Evolutionary conservation across 2,888 invertebrate genomes (phyloP).

Genomic region (Ecliptopera silaceata): DNA sequence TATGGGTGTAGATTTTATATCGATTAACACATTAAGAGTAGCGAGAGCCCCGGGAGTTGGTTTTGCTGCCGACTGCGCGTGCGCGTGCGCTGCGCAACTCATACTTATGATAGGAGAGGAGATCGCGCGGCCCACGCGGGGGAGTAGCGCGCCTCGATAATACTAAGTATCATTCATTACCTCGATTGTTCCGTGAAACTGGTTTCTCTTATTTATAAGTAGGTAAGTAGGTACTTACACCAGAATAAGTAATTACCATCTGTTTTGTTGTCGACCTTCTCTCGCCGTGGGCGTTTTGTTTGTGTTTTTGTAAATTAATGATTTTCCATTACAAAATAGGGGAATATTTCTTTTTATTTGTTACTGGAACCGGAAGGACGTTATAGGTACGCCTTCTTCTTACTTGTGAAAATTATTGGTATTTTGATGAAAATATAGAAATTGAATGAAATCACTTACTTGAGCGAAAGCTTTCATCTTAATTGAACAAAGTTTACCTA

Average conservation of each 20-base stretch:
- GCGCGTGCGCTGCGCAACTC: too few relatives aligned
- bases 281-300: background rate
- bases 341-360: background rate
- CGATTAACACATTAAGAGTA: too few relatives aligned
- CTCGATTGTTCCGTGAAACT: background rate
- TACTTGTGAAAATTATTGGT: background rate
- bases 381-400: background rate
- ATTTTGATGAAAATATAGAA: background rate
- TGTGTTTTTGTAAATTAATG: background rate
- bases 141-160: background rate
- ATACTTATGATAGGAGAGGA: too few relatives aligned
- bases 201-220: background rate
- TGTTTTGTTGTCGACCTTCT: background rate
- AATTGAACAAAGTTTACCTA: too few relatives aligned
- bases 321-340: background rate
- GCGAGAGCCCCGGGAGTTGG: too few relatives aligned
- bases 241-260: background rate
- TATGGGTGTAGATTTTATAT: too few relatives aligned
- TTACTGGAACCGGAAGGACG: background rate
- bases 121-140: too few relatives aligned
- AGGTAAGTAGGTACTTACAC: background rate
- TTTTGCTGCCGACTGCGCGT: too few relatives aligned
- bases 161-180: background rate
- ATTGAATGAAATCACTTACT: background rate
- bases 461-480: too few relatives aligned